A percentile compares a stretch with the other conserved stretches of the same genome.
These are phyloP conservation scores for Drosophila neonasuta DNA, from an alignment of 2,888 invertebrate species.

Conservation along the genomic window DNA sequence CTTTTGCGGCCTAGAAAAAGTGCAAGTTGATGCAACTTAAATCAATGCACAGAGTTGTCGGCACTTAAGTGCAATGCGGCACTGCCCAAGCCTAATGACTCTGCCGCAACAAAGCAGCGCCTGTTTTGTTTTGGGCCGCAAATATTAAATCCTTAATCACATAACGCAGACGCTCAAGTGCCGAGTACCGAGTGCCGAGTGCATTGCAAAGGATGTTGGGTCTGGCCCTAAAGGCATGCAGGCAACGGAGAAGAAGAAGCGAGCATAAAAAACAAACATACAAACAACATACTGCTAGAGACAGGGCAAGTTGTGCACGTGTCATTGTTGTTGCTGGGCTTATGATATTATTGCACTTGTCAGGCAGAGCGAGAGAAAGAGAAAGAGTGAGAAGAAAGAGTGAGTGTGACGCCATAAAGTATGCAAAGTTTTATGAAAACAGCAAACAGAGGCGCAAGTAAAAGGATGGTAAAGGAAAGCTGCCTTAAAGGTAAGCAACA, in stretches of 20 bases:
- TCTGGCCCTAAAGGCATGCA: conserved; percentile 40
- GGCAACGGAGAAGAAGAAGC: conserved; percentile 6
- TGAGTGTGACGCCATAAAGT: conserved; percentile 58
- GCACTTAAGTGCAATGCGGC: conserved; percentile 50
- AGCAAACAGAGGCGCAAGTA: conserved; percentile 55
- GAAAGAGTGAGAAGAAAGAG: not conserved
- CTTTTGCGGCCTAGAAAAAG: conserved; percentile 40
- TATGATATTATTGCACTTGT: conserved; percentile 77
- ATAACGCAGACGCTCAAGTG: conserved; percentile 65
- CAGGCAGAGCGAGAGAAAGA: conserved; percentile 26
- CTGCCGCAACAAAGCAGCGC: conserved; percentile 11
- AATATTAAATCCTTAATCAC: conserved; percentile 76
- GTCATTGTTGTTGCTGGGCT: conserved; percentile 54
- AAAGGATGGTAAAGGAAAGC: conserved; percentile 3
- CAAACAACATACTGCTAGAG: conserved; percentile 23
- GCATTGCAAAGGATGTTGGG: conserved; percentile 21
- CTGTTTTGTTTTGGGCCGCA: conserved; percentile 34
- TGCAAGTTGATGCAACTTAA: conserved; percentile 30
- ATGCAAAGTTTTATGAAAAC: conserved; percentile 77
- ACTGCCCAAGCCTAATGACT: conserved; percentile 47
- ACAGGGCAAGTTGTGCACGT: conserved; percentile 39
- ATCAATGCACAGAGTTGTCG: conserved; percentile 40
- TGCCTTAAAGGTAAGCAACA: conserved; percentile 14
- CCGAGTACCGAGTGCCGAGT: not conserved
- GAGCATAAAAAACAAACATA: not conserved